Evolutionary conservation across 1,140 invertebrate species (phyloP).

Genomic region (Scylla paramamosain): DNA sequence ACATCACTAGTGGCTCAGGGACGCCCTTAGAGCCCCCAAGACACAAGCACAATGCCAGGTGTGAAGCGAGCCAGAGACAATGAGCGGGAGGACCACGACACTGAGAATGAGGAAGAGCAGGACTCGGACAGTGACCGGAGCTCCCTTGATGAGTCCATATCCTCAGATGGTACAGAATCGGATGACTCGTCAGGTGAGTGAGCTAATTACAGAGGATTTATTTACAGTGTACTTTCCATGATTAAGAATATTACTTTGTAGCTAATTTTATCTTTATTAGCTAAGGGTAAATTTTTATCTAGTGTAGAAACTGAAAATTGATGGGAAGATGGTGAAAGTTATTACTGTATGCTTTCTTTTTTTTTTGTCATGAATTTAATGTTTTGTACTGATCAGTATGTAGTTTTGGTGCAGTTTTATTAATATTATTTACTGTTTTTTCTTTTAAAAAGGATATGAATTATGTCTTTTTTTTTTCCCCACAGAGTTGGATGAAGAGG

Average conservation of each 20-base stretch:
- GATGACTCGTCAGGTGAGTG: slow-evolving; percentile 66
- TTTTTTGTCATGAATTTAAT: too few species aligned
- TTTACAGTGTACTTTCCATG: neutral
- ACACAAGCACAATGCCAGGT: slow-evolving; percentile 51
- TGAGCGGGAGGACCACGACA: slow-evolving; percentile 64
- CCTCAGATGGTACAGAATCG: slow-evolving; percentile 60
- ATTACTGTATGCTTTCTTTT: too few species aligned
- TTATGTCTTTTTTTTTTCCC: too few species aligned
- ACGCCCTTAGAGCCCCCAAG: neutral
- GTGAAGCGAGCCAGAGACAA: slow-evolving; percentile 64
- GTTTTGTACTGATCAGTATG: too few species aligned
- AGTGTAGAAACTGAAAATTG: too few species aligned
- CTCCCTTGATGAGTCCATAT: slow-evolving; percentile 64
- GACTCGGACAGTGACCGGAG: slow-evolving; percentile 60
- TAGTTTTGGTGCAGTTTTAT: too few species aligned
- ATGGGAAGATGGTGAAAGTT: too few species aligned
- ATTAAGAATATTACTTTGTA: slow-evolving; percentile 79
- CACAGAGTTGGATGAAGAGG: slow-evolving; percentile 94
- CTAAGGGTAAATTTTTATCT: too few species aligned
- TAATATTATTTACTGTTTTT: too few species aligned
- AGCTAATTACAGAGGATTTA: too few species aligned
- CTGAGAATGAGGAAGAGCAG: slow-evolving; percentile 72
- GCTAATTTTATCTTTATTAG: neutral
- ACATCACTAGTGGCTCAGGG: neutral
- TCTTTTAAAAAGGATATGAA: too few species aligned